Percentiles rank a stretch among this genome's conserved stretches.
Conservation (phyloP, 1,140 invertebrate genomes). For the Littorina saxatilis region DNA sequence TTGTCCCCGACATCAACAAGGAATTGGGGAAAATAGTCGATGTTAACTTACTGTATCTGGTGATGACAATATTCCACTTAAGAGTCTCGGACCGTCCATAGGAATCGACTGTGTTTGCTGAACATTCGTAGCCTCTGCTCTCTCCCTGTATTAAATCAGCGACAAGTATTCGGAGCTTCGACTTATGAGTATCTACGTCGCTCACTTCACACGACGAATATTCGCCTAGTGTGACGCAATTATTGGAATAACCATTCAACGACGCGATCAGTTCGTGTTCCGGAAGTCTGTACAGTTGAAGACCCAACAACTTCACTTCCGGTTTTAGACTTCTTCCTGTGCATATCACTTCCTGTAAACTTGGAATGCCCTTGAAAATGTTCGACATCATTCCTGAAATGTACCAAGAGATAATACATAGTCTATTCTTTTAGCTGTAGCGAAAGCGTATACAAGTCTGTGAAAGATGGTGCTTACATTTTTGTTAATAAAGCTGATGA, state of each 20-base stretch:
- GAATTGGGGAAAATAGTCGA: no score
- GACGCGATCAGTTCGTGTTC: constrained; percentile 12
- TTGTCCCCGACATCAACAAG: no score
- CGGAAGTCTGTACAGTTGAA: background rate
- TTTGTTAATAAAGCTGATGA: no score
- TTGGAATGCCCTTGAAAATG: constrained; percentile 7
- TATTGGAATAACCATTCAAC: constrained; percentile 14
- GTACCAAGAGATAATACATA: no score
- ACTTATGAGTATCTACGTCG: background rate
- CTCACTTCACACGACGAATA: constrained; percentile 15
- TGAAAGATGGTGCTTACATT: no score
- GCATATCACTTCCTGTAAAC: constrained; percentile 28
- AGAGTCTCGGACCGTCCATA: background rate
- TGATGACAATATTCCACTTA: background rate
- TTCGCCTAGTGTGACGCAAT: constrained; percentile 9
- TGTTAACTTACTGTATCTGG: constrained; percentile 27
- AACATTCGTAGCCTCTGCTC: constrained; percentile 3
- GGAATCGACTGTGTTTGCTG: constrained; percentile 3
- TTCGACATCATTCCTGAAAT: constrained; percentile 16
- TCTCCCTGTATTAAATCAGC: constrained; percentile 21
- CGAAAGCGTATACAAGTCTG: no score
- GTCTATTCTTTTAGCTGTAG: no score
- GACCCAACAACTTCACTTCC: background rate
- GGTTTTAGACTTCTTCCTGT: constrained; percentile 6
- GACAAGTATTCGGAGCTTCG: constrained; percentile 14